Evolutionary conservation across 2,797 vertebrate genomes (phyloP), one percentile per base, ranked within the genome.

Genomic region (Champsocephalus gunnari): DNA sequence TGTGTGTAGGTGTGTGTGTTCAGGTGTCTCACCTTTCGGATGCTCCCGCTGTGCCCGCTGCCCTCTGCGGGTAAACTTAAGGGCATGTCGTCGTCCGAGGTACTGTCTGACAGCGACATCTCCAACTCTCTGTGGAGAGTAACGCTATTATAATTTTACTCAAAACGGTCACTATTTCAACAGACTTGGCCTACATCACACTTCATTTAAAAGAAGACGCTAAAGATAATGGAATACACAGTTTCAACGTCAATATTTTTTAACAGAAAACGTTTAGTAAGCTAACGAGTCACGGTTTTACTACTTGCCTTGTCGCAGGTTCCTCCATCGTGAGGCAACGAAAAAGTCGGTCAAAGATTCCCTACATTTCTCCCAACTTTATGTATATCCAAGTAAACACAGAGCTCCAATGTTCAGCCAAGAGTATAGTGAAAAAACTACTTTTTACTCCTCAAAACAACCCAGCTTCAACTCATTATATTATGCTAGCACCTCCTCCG

Each of bases 11-110:
- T 44, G 57, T 44, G 21, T 24, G 41, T 51, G 28, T 51, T 3
- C 7, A 3, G 12, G 43, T 45, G 74, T 47, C 77, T 80, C 79
- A 92, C 93, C 93, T 94, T 93, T 34, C 93, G 82, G 88, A 92
- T 80, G 91, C 93, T 94, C 61, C 89, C 92, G 16, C 75, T 54
- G 70, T 76, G 77, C 28, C 28, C 28, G 75, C 82, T 76, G 75
- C 84, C 65, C 64, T 89, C 91, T 19, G 80, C 21, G 3, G 86
- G 85, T 45, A 83, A 62, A 51, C 62, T 65, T 34, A 61, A 1
- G 0, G 85, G 79, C 80, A 83, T 55, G 0, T 93, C 92, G 24
- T 92, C 90, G 65, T 91, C 90, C 69, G 92, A 92, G 9, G 57
- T 72, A 0, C 82, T 71, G 73, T 93, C 92, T 69, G 90, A 89